Conservation (phyloP, 2,113 vertebrate species). For the Thunnus maccoyii region DNA sequence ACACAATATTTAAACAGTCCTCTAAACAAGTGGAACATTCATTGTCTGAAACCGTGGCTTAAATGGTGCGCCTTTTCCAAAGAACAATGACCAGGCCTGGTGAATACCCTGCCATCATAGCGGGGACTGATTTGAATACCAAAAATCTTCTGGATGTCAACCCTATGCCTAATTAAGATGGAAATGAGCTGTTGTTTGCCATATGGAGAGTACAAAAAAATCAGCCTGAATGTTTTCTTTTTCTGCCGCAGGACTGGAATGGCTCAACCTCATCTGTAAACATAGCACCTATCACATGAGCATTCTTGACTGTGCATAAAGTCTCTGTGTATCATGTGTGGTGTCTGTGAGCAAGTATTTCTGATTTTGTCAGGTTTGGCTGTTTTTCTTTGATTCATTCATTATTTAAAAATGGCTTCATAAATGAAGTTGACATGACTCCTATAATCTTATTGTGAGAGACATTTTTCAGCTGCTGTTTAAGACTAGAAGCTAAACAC, state of each 20-base stretch:
- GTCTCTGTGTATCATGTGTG: not conserved
- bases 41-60: constrained; percentile 4
- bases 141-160: not conserved
- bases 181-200: not conserved
- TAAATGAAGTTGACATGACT: not conserved
- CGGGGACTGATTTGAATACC: not conserved
- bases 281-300: not conserved
- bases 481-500: not conserved
- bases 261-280: not conserved
- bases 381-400: no score
- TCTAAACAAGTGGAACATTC: constrained; percentile 28
- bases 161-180: not conserved
- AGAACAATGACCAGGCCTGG: constrained; percentile 8
- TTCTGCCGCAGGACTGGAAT: not conserved
- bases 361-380: not conserved
- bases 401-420: no score
- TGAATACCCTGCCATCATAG: not conserved
- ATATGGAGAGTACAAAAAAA: not conserved
- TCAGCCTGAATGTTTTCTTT: not conserved
- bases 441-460: not conserved
- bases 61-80: constrained; percentile 23
- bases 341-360: not conserved
- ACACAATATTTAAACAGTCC: constrained; percentile 3
- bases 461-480: not conserved
- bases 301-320: not conserved